Evolutionary conservation across 2,113 vertebrate species (phyloP), one percentile per base, ranked within the genome.

Genomic region (Archilochus colubris): DNA sequence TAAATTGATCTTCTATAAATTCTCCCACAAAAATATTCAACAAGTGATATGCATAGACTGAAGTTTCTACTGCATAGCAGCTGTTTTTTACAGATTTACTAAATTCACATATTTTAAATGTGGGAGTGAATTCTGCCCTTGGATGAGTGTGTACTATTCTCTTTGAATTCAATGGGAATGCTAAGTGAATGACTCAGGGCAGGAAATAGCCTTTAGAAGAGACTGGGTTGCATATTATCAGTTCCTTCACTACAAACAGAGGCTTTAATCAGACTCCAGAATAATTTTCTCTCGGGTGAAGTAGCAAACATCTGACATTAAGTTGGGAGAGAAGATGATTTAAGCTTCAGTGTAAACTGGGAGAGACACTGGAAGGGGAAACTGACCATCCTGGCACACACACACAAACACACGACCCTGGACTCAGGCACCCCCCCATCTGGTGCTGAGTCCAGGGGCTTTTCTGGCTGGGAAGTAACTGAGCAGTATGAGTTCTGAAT

Each of bases 191-290:
- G 73, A 86, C 55, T 81, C 28, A 66, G 40, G 72, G 73, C 72
- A 86, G 81, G 74, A 95, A 93, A 89, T 40, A 57, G 69, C 77
- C 73, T 91, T 93, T 88, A 88, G 86, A 92, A 88, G 21, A n/a
- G 17, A 36, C 46, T 86, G 68, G 4, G 82, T 81, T 82, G 63
- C 68, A 31, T 93, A 90, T 83, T 83, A 95, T 93, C 44, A 63
- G 62, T 67, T 81, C 28, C 69, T 93, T 81, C 33, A 81, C 59
- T 69, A 54, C 40, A 84, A 95, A 95, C 18, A 78, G 67, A 66
- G 48, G 36, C 53, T 92, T 91, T 87, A 80, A 85, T 88, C 54
- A 55, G 76, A 46, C 51, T 90, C 64, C 50, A 73, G 81, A 93
- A 70, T 88, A 81, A 95, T 84, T 62, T 94, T 57, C 20, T 90